phyloP scores from a whole-genome alignment of 2,797 vertebrate species.

The Euthynnus affinis region DNA sequence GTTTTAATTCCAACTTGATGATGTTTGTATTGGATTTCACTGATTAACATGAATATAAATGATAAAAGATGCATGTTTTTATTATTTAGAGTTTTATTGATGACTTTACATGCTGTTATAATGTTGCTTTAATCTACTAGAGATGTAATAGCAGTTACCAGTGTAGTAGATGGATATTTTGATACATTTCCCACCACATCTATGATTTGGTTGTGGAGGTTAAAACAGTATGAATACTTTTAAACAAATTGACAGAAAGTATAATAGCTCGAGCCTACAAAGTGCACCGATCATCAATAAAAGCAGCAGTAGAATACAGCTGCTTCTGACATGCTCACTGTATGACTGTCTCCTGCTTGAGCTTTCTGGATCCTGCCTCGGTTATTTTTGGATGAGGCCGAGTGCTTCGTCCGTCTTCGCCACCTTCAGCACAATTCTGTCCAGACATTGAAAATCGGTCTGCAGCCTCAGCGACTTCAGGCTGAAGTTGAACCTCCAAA shows the following conservation, averaged over 20 bases:
- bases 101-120: not conserved
- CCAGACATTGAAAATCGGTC: not conserved
- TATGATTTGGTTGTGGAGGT: too few species aligned
- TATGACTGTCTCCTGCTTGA: not conserved
- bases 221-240: too few species aligned
- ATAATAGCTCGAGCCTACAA: too few species aligned
- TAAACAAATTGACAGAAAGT: too few species aligned
- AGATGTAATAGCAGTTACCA: too few species aligned
- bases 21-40: not conserved
- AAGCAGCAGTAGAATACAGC: not conserved
- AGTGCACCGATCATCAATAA: too few species aligned
- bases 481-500: not conserved
- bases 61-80: not conserved
- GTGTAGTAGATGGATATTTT: too few species aligned
- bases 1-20: not conserved
- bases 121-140: too few species aligned
- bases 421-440: not conserved
- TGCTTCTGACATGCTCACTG: not conserved
- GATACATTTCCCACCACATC: too few species aligned
- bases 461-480: too few species aligned
- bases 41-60: not conserved
- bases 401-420: not conserved
- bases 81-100: not conserved
- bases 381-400: not conserved
- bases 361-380: not conserved